Evolutionary conservation across 2,888 invertebrate genomes (phyloP), one percentile per base, ranked within the genome.

Genomic region (Dione vanillae): DNA sequence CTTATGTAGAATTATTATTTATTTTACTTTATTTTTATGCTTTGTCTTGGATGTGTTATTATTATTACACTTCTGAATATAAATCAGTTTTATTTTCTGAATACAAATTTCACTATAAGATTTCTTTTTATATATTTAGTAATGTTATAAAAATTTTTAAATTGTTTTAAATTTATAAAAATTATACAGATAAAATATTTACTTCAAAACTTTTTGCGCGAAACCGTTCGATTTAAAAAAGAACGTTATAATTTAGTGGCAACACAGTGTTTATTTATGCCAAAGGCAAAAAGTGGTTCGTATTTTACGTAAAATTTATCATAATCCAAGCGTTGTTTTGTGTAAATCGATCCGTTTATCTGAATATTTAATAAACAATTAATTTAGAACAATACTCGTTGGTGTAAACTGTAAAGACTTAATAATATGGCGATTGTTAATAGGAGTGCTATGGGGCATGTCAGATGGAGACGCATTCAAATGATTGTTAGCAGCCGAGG

Each of bases 401-500:
- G 41, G 69, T 72, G 74, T 70, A 58, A 68, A 49, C 56, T 65
- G 58, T 59, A 41, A 43, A 47, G 41, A 41, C 45, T 27, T 65
- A 40, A 83, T 52, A 35, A 43, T 58, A 49, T 51, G 73, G 45
- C 14, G 65, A 58, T 70, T 73, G 75, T 73, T 75, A 78, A 74
- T 69, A 74, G 69, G 71, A 64, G 84, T 79, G 81, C 84, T 83
- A 78, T 85, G 82, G 83, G 85, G 84, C 84, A 84, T 88, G 84
- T 87, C 88, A 70, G 69, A 64, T 43, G 62, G 62, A 82, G 82
- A 86, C 82, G 82, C 85, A 82, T 85, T 90, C 91, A 91, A 90
- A 90, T 90, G 90, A 85, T 82, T 84, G 78, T 82, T 82, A 85
- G 89, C 88, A 81, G 83, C 84, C 87, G 84, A 83, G 81, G 84